Evolutionary conservation across 2,797 vertebrate genomes (phyloP).

Genomic region (Apogon talboti): DNA sequence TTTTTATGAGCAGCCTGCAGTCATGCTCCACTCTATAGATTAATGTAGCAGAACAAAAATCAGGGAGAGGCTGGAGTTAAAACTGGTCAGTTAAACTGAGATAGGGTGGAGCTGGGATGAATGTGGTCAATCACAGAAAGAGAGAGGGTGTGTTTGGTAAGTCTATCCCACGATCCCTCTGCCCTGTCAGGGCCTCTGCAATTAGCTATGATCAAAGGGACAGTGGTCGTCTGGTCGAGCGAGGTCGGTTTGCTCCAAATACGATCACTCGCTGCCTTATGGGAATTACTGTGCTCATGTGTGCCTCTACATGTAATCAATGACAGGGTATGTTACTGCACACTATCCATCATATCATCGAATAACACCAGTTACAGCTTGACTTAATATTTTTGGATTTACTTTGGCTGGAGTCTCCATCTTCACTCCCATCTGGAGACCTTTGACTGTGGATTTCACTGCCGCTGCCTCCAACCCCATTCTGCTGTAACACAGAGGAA

Average conservation of each 20-base stretch:
- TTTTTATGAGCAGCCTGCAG: conserved; percentile 34
- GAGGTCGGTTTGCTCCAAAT: conserved; percentile 45
- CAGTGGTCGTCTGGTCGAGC: conserved; percentile 46
- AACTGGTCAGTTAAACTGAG: conserved; percentile 48
- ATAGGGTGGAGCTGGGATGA: conserved; percentile 64
- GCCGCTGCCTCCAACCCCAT: conserved; percentile 77
- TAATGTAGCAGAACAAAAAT: conserved; percentile 33
- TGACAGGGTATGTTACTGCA: conserved; percentile 21
- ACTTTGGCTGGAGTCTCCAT: conserved; percentile 84
- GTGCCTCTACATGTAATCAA: conserved; percentile 23
- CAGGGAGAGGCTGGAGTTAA: conserved; percentile 59
- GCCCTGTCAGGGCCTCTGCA: conserved; percentile 60
- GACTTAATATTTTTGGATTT: conserved; percentile 64
- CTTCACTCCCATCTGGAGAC: conserved; percentile 73
- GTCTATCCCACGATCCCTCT: conserved; percentile 63
- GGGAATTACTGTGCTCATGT: conserved; percentile 35
- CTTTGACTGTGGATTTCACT: conserved; percentile 62
- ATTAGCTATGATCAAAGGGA: conserved; percentile 74
- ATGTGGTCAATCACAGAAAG: conserved; percentile 67
- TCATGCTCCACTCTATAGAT: conserved; percentile 8
- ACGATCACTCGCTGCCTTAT: conserved; percentile 33
- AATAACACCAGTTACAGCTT: conserved; percentile 23
- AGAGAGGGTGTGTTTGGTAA: conserved; percentile 57
- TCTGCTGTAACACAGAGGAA: conserved; percentile 81
- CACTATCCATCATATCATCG: conserved; percentile 21